These are phyloP conservation scores for Oikopleura dioica DNA, from an alignment of 23 tunicate species.

Conservation along the genomic window DNA sequence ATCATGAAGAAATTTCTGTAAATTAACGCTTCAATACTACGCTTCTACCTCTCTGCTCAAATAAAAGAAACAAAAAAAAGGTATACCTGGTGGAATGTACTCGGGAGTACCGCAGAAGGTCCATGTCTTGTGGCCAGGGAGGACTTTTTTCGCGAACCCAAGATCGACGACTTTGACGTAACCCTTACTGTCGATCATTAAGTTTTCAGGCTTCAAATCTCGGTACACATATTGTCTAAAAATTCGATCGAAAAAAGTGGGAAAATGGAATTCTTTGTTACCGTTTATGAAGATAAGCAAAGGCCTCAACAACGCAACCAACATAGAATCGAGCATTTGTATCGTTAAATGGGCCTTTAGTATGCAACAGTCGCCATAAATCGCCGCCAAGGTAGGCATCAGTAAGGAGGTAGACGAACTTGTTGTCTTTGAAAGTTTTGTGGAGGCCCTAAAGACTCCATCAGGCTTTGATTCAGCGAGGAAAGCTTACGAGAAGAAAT, in stretches of 20 bases:
- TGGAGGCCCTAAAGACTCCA: too few species aligned
- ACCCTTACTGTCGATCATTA: constrained; percentile 74
- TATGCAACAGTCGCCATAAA: constrained; percentile 24
- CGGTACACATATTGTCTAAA: constrained; percentile 57
- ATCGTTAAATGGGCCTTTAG: constrained; percentile 40
- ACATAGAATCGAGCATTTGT: constrained; percentile 35
- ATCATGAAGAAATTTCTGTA: too few species aligned
- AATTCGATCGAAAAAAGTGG: too few species aligned
- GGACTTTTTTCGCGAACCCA: constrained; percentile 62
- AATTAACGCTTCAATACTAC: too few species aligned
- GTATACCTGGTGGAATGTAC: constrained; percentile 46
- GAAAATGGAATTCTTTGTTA: too few species aligned
- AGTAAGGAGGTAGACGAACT: constrained; percentile 46
- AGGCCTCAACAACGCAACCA: constrained; percentile 63
- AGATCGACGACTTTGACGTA: constrained; percentile 71
- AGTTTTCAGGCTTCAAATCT: constrained; percentile 77
- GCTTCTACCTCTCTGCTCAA: too few species aligned
- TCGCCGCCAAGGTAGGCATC: constrained; percentile 95
- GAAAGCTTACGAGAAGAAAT: constrained; percentile 28
- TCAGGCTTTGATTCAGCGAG: too few species aligned
- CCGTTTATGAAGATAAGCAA: constrained; percentile 45
- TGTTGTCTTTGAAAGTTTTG: constrained; percentile 40
- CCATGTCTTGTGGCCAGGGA: constrained; percentile 44
- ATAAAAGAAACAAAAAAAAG: background rate
- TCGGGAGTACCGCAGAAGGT: constrained; percentile 97